Base-by-base conservation (phyloP, 2,113 vertebrate species). In the Tetraodon nigroviridis region DNA sequence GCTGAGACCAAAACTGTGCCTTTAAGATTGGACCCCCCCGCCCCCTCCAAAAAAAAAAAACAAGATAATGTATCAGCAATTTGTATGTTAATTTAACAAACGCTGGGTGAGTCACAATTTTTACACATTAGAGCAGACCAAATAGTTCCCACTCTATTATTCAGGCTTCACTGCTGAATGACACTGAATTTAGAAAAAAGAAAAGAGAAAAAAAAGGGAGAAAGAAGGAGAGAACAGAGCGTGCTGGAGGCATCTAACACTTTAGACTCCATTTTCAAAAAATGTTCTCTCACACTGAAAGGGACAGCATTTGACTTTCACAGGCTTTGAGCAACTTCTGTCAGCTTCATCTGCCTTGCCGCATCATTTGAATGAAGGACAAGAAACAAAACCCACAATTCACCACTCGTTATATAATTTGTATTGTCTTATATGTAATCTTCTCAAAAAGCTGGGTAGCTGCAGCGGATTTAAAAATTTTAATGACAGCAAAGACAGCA, bases 51-150 rank as follows among this genome's bases (percentile, higher is more conserved):
- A n/a, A n/a, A n/a, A 62, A 81, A 77, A 82, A 78, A 70, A 56
- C 32, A 40, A 79, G 67, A 88, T 84, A 82, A 84, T 73, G 69
- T 70, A 82, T 85, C 71, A 88, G 78, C 76, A 84, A 84, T 89
- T 81, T 83, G 76, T 87, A 86, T 85, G 85, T 83, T 86, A 88
- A 88, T 89, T 84, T 83, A 61, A 67, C 47, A 80, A 80, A 79
- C 69, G 54, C 68, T 53, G 52, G 55, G 46, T 44, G 75, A 50
- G 62, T 70, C 73, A 53, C 61, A 62, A 60, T 83, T 87, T 78
- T 73, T 73, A 61, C 58, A 83, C 61, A 78, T 85, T 82, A 75
- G 27, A 78, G 73, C 63, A 63, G 79, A 83, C 82, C 77, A 86
- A 85, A 85, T 79, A 80, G 66, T 75, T 79, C 61, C 42, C 41